phyloP scores from a whole-genome alignment of 2,888 invertebrate species.

The Ditula angustiorana region DNA sequence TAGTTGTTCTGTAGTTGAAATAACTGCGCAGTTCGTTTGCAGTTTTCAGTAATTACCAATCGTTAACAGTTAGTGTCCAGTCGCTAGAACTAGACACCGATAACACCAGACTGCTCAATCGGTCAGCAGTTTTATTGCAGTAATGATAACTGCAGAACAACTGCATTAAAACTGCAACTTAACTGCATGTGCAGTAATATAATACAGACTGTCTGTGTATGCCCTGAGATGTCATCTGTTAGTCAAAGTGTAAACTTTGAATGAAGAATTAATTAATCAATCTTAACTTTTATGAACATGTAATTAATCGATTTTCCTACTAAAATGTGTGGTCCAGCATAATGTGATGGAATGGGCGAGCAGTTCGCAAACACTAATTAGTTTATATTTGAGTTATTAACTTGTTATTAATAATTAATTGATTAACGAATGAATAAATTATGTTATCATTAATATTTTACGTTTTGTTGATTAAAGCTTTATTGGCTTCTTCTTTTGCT shows the following conservation, averaged over 20 bases:
- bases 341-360: slow-evolving; percentile 2
- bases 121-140: no score
- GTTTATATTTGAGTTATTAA: slow-evolving; percentile 29
- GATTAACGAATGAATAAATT: slow-evolving; percentile 19
- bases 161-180: no score
- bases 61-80: no score
- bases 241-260: neutral
- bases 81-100: no score
- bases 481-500: neutral
- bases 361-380: slow-evolving; percentile 18
- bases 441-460: slow-evolving; percentile 11
- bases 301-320: slow-evolving; percentile 7
- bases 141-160: no score
- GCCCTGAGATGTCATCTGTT: no score
- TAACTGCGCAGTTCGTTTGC: no score
- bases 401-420: slow-evolving; percentile 23
- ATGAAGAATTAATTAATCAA: neutral
- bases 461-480: slow-evolving; percentile 17
- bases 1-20: no score
- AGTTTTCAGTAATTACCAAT: no score
- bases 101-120: no score
- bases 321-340: slow-evolving; percentile 4
- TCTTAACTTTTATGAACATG: neutral
- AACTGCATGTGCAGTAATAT: no score
- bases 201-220: no score